Percentiles rank a stretch among this genome's conserved stretches.
Conservation (phyloP, 2,797 vertebrate genomes). For the Crenichthys baileyi region DNA sequence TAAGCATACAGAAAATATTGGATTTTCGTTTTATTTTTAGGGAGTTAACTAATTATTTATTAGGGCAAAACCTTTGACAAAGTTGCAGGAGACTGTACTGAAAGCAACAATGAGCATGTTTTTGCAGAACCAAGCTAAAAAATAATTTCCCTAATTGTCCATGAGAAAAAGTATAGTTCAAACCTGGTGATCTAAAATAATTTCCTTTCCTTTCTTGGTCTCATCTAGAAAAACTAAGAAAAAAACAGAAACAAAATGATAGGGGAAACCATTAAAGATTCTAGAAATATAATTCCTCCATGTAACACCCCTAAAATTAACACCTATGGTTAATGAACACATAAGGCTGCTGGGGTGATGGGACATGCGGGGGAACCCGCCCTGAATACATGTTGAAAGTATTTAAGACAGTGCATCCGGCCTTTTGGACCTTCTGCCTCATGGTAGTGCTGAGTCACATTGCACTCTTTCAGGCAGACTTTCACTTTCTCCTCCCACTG, state of each 20-base stretch:
- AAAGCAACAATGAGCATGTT: neutral
- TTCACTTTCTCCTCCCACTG: slow-evolving; percentile 49
- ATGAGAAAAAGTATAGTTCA: slow-evolving; percentile 17
- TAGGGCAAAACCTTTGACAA: neutral
- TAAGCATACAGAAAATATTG: neutral
- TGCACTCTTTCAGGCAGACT: slow-evolving; percentile 41
- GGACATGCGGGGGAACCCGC: slow-evolving; percentile 11
- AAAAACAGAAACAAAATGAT: neutral
- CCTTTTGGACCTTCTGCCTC: slow-evolving; percentile 27
- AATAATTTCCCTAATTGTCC: slow-evolving; percentile 27
- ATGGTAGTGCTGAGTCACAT: slow-evolving; percentile 67
- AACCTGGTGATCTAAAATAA: neutral
- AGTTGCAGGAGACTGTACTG: neutral
- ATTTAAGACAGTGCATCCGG: slow-evolving; percentile 36
- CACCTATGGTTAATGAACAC: slow-evolving; percentile 22
- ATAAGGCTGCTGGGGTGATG: slow-evolving; percentile 18
- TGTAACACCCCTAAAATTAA: slow-evolving; percentile 25
- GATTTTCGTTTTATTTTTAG: neutral
- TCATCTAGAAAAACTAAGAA: neutral
- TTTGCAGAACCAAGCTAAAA: slow-evolving; percentile 16
- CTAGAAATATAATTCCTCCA: slow-evolving; percentile 19
- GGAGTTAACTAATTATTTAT: neutral
- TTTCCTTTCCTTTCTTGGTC: neutral
- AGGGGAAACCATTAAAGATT: slow-evolving; percentile 12
- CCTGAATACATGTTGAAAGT: slow-evolving; percentile 27